Conservation (phyloP, 2,797 vertebrate genomes). For the Propithecus perrieri region DNA sequence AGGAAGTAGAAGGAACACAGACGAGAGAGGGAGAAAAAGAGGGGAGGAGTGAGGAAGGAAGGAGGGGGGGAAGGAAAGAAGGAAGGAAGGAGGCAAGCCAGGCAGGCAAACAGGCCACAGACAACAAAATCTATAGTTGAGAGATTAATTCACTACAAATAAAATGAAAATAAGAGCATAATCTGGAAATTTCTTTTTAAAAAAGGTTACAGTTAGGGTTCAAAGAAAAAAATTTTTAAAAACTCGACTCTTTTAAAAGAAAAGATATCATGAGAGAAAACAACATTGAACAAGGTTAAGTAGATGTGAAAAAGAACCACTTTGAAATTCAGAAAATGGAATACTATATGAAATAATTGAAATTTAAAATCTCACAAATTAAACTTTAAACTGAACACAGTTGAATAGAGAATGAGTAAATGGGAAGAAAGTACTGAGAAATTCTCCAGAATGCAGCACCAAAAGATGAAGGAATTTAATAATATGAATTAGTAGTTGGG, state of each 20-base stretch:
- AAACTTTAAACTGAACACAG: neutral
- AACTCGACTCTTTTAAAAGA: neutral
- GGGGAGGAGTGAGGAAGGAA: too few relatives aligned
- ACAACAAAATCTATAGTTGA: neutral
- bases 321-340: neutral
- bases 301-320: neutral
- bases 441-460: neutral
- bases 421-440: neutral
- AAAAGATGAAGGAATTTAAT: neutral
- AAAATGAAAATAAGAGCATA: conserved; percentile 10
- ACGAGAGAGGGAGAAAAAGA: neutral
- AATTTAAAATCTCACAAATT: conserved; percentile 38
- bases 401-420: neutral
- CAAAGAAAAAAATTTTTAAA: neutral
- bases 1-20: neutral
- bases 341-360: neutral
- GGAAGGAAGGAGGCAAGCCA: neutral
- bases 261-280: neutral
- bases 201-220: neutral
- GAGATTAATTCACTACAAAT: neutral
- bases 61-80: too few relatives aligned
- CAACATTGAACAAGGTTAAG: neutral
- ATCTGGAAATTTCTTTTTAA: neutral
- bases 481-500: neutral
- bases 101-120: neutral